phyloP scores from a whole-genome alignment of 2,113 vertebrate species.

The Rhinichthys klamathensis region DNA sequence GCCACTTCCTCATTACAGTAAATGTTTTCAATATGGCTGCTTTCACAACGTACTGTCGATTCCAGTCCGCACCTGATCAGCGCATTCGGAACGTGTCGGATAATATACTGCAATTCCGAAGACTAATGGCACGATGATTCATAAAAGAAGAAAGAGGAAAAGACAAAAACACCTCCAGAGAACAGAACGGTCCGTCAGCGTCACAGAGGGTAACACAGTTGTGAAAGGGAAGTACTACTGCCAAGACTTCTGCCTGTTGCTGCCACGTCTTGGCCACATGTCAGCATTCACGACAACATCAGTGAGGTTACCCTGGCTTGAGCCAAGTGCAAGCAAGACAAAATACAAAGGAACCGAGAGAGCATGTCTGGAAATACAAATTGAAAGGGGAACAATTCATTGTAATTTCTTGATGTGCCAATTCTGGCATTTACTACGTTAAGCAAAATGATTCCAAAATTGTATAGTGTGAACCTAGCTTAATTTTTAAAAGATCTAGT shows the following conservation, averaged over 20 bases:
- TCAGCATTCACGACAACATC: constrained; percentile 44
- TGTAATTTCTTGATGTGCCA: background rate
- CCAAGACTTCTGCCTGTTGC: constrained; percentile 42
- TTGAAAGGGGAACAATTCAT: constrained; percentile 14
- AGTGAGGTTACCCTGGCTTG: constrained; percentile 40
- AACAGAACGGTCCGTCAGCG: constrained; percentile 3
- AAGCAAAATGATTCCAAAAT: background rate
- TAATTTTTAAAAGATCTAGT: background rate
- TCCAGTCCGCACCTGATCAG: constrained; percentile 4
- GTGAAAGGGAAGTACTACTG: constrained; percentile 39
- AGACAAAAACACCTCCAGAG: constrained; percentile 7
- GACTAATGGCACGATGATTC: background rate
- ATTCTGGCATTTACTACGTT: background rate
- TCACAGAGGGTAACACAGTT: constrained; percentile 38
- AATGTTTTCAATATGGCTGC: constrained; percentile 47
- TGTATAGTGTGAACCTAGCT: background rate
- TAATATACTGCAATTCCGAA: background rate
- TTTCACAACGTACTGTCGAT: constrained; percentile 12
- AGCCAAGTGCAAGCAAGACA: constrained; percentile 21
- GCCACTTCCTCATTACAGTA: constrained; percentile 47
- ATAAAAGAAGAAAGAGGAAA: constrained; percentile 6
- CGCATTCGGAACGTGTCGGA: background rate
- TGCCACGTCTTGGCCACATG: constrained; percentile 39
- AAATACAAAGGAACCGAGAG: constrained; percentile 29
- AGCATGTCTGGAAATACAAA: constrained; percentile 19